Evolutionary conservation across 2,797 vertebrate genomes (phyloP).

Genomic region (Diplodus puntazzo): DNA sequence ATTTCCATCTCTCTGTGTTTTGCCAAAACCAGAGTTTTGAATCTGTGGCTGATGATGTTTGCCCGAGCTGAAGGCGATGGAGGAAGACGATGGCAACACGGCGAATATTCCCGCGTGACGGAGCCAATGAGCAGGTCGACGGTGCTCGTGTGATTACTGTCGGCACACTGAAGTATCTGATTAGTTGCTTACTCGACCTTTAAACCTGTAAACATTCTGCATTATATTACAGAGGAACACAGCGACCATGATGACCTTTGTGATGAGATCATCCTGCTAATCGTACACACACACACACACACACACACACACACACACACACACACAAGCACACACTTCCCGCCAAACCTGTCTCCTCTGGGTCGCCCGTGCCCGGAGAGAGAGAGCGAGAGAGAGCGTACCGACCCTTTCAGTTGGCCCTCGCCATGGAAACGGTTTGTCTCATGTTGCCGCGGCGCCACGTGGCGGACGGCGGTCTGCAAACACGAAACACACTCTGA

Average conservation of each 20-base stretch:
- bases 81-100: too few species aligned
- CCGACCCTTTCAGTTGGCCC: slow-evolving; percentile 30
- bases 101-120: too few species aligned
- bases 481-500: slow-evolving; percentile 38
- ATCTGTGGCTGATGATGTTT: too few species aligned
- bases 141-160: too few species aligned
- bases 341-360: slow-evolving; percentile 33
- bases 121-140: too few species aligned
- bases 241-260: background rate
- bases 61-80: too few species aligned
- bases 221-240: slow-evolving; percentile 7
- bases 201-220: background rate
- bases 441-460: slow-evolving; percentile 55
- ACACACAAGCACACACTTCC: slow-evolving; percentile 25
- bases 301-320: too few species aligned
- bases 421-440: slow-evolving; percentile 54
- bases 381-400: background rate
- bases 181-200: background rate
- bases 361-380: background rate
- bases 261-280: slow-evolving; percentile 14
- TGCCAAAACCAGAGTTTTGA: too few species aligned
- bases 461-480: slow-evolving; percentile 14
- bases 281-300: slow-evolving; percentile 9
- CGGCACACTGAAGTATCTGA: too few species aligned
- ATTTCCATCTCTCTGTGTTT: too few species aligned